Conservation (phyloP, 2,888 invertebrate species). For the Euzophera pinguis region DNA sequence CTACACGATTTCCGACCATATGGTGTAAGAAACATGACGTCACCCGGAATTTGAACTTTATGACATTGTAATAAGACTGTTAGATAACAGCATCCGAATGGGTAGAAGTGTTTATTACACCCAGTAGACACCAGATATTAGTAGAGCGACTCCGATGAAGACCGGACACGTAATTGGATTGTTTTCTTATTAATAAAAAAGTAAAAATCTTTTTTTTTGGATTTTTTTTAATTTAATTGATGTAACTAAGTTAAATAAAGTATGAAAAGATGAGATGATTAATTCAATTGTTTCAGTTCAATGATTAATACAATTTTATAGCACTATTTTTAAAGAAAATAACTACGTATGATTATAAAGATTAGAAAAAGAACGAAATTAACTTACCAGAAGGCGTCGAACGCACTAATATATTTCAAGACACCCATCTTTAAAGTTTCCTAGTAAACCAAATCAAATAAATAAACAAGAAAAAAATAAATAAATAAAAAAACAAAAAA, state of each 20-base stretch:
- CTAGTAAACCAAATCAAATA: background rate
- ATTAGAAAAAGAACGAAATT: background rate
- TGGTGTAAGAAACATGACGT: background rate
- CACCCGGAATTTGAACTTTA: background rate
- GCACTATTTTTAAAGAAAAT: too few species aligned
- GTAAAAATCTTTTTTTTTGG: background rate
- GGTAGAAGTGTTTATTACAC: background rate
- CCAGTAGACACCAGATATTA: conserved; percentile 8
- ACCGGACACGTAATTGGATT: background rate
- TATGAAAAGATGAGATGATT: too few species aligned
- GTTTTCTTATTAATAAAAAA: background rate
- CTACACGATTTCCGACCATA: background rate
- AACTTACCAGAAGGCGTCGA: conserved; percentile 61
- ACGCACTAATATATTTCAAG: conserved; percentile 34
- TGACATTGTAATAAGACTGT: background rate
- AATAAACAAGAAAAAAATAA: background rate
- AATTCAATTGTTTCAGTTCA: too few species aligned
- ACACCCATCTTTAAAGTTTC: conserved; percentile 42
- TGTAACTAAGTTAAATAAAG: too few species aligned
- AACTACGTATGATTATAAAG: background rate
- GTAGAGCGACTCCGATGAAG: background rate
- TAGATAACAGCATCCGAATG: background rate
- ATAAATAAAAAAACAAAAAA: background rate
- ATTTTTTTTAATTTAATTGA: background rate
- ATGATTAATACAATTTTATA: too few species aligned